Percentiles rank a stretch among this genome's conserved stretches.
These are phyloP conservation scores for Diachasma alloeum DNA, from an alignment of 1,140 invertebrate genomes.

Conservation along the genomic window DNA sequence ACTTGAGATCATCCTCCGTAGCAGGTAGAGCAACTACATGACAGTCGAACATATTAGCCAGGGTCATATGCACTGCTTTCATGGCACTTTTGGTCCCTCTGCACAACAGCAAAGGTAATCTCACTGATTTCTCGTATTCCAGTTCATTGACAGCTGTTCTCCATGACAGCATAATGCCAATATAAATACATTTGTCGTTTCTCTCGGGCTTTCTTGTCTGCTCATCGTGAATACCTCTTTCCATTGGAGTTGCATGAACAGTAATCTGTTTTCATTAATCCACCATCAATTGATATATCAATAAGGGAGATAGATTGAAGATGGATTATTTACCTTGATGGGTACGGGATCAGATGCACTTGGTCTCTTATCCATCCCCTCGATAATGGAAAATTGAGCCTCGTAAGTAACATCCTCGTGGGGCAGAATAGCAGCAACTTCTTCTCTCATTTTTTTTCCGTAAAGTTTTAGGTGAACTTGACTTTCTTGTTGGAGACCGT, in stretches of 20 bases:
- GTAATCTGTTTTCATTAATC: conserved; percentile 15
- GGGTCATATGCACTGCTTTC: conserved; percentile 41
- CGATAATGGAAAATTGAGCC: conserved; percentile 39
- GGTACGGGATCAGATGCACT: conserved; percentile 37
- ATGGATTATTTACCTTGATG: conserved; percentile 40
- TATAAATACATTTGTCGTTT: conserved; percentile 44
- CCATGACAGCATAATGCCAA: conserved; percentile 52
- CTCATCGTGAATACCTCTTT: conserved; percentile 42
- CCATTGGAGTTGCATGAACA: conserved; percentile 10
- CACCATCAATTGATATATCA: not conserved
- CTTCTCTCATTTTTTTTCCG: conserved; percentile 52
- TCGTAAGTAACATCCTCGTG: conserved; percentile 49
- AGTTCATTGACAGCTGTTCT: conserved; percentile 13
- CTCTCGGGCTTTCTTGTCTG: not conserved
- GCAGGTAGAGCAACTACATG: conserved; percentile 39
- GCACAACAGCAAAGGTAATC: conserved; percentile 51
- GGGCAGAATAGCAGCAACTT: conserved; percentile 44
- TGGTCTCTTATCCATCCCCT: conserved; percentile 26
- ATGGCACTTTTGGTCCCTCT: conserved; percentile 47
- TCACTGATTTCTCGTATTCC: conserved; percentile 26
- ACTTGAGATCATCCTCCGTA: conserved; percentile 47
- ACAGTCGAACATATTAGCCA: conserved; percentile 55
- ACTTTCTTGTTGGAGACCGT: conserved; percentile 41
- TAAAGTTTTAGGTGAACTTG: conserved; percentile 50
- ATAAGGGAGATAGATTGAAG: not conserved